Percentiles rank a stretch among this genome's conserved stretches.
Evolutionary conservation across 53 echinoderm and acorn worm species (phyloP).

Genomic region (Paracentrotus lividus): DNA sequence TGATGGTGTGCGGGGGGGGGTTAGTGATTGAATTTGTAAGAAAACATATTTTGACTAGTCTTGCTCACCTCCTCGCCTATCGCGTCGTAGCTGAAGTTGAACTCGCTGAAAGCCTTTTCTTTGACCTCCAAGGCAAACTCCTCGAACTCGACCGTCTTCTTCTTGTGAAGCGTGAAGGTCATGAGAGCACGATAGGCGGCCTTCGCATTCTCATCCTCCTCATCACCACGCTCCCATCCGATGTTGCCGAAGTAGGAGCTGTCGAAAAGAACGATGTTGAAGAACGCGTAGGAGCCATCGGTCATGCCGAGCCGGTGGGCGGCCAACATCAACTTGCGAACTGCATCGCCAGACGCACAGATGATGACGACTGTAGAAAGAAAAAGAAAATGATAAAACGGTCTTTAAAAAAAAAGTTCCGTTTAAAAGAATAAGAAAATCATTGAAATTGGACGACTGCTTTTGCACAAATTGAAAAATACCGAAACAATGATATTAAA

Average conservation of each 20-base stretch:
- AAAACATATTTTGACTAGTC: too few species aligned
- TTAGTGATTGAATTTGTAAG: too few species aligned
- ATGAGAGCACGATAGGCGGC: conserved; percentile 93
- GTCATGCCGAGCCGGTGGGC: conserved; percentile 94
- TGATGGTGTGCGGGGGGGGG: too few species aligned
- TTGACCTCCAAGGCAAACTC: conserved; percentile 89
- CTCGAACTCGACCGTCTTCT: conserved; percentile 74
- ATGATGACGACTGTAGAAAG: conserved; percentile 89
- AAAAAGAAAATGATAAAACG: conserved; percentile 2
- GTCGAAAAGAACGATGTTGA: conserved; percentile 97
- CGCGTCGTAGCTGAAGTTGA: conserved; percentile 88
- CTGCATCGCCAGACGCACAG: conserved; percentile 95
- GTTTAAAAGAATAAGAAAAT: too few species aligned
- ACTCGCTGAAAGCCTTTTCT: conserved; percentile 69
- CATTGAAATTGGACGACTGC: too few species aligned
- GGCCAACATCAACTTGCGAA: conserved; percentile 93
- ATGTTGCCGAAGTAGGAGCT: conserved; percentile 91
- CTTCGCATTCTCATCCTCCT: conserved; percentile 82
- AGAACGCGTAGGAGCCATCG: conserved; percentile 94
- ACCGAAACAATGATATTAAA: too few species aligned
- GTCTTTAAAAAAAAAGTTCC: too few species aligned
- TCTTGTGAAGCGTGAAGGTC: conserved; percentile 93
- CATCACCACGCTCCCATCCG: conserved; percentile 88
- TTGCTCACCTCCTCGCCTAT: conserved; percentile 81
- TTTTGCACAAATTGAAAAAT: too few species aligned